Evolutionary conservation across 2,113 vertebrate genomes (phyloP).

Genomic region (Capreolus pygargus): DNA sequence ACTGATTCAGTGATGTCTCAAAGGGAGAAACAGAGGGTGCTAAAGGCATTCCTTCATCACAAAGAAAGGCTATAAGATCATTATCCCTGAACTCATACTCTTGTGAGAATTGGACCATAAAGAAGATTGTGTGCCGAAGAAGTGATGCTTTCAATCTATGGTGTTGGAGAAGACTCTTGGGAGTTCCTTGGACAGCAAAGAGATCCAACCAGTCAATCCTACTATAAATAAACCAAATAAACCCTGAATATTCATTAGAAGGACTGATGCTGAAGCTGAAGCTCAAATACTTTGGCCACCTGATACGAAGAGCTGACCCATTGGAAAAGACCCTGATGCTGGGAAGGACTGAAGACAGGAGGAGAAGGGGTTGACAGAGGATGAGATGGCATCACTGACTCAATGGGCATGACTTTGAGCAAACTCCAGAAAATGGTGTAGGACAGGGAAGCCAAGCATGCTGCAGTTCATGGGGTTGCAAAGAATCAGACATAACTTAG

Average conservation of each 20-base stretch:
- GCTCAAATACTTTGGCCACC: background rate
- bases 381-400: background rate
- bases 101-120: background rate
- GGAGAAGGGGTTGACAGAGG: background rate
- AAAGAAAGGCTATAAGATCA: background rate
- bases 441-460: background rate
- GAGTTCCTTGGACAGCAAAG: background rate
- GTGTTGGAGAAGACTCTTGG: background rate
- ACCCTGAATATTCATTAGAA: background rate
- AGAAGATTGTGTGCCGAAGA: background rate
- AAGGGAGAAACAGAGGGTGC: background rate
- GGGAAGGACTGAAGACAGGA: background rate
- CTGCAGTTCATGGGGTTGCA: background rate
- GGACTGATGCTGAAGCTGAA: background rate
- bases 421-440: background rate
- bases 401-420: background rate
- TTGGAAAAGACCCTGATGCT: background rate
- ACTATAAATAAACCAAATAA: background rate
- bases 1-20: background rate
- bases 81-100: background rate
- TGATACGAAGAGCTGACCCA: background rate
- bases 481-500: background rate
- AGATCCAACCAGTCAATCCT: background rate
- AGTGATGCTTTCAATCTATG: background rate
- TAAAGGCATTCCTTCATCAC: background rate